Evolutionary conservation across 2,797 vertebrate genomes (phyloP).

Genomic region (Sphaeramia orbicularis): DNA sequence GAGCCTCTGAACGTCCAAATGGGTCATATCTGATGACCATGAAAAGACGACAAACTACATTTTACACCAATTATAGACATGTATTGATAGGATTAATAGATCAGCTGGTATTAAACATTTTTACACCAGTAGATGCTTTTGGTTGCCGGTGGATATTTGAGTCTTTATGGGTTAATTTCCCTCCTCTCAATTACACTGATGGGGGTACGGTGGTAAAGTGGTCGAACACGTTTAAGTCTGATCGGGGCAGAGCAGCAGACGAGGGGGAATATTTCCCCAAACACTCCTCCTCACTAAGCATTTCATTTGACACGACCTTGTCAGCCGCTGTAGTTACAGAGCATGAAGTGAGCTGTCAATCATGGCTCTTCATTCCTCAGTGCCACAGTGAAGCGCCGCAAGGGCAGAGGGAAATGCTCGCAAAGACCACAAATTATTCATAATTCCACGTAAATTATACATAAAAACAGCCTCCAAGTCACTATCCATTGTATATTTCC

Average conservation of each 20-base stretch:
- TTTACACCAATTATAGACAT: no score
- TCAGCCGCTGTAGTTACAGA: conserved; percentile 73
- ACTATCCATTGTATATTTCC: conserved; percentile 36
- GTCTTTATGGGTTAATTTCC: no score
- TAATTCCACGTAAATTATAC: conserved; percentile 55
- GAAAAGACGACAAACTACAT: no score
- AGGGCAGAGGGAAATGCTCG: conserved; percentile 22
- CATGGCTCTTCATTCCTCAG: conserved; percentile 21
- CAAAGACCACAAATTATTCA: conserved; percentile 58
- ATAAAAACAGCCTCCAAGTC: conserved; percentile 51
- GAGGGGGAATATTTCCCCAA: conserved; percentile 61
- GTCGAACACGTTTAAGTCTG: conserved; percentile 32
- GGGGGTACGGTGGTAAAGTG: conserved; percentile 4
- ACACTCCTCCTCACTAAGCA: conserved; percentile 64
- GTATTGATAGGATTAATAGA: no score
- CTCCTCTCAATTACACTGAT: no score
- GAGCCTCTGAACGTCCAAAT: no score
- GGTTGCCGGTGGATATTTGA: no score
- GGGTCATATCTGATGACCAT: no score
- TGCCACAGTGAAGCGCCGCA: conserved; percentile 20
- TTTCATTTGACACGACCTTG: conserved; percentile 75
- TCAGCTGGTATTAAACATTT: no score
- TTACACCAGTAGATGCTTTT: no score
- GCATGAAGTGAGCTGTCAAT: conserved; percentile 77
- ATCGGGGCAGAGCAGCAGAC: conserved; percentile 49